Evolutionary conservation across 2,888 invertebrate genomes (phyloP).

Genomic region (Poecilobothrus nobilitatus): DNA sequence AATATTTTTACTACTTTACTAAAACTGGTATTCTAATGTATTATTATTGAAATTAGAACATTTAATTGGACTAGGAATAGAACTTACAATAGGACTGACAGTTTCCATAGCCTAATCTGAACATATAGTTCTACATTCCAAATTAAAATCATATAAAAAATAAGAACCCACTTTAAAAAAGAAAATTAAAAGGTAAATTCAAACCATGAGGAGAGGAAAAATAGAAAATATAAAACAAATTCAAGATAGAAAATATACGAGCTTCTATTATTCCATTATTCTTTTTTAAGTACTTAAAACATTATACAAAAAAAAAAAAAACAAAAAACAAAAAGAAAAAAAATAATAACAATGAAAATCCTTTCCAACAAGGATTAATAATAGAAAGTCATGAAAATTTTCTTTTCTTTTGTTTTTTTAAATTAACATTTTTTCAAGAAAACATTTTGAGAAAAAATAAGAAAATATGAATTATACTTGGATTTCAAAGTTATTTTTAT

Average conservation of each 20-base stretch:
- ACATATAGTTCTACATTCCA: too few species aligned
- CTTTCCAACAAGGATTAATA: constrained; percentile 4
- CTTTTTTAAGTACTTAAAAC: background rate
- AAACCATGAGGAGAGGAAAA: too few species aligned
- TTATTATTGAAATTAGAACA: too few species aligned
- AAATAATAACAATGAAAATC: background rate
- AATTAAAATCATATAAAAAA: too few species aligned
- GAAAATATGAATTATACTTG: background rate
- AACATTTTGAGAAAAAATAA: too few species aligned
- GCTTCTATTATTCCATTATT: constrained; percentile 1
- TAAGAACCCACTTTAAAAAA: too few species aligned
- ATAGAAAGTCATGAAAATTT: constrained; percentile 1
- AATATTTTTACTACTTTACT: too few species aligned
- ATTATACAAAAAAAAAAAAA: background rate
- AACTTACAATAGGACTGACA: too few species aligned
- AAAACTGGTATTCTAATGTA: too few species aligned
- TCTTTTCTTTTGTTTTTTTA: background rate
- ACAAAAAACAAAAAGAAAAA: background rate
- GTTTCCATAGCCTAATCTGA: too few species aligned
- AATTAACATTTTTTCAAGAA: background rate
- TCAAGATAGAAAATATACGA: background rate
- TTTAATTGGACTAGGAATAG: too few species aligned
- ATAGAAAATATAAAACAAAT: background rate
- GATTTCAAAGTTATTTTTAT: background rate
- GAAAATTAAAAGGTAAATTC: too few species aligned